These are phyloP conservation scores for Stegana nigrithorax DNA, from an alignment of 2,888 invertebrate species.

Conservation along the genomic window DNA sequence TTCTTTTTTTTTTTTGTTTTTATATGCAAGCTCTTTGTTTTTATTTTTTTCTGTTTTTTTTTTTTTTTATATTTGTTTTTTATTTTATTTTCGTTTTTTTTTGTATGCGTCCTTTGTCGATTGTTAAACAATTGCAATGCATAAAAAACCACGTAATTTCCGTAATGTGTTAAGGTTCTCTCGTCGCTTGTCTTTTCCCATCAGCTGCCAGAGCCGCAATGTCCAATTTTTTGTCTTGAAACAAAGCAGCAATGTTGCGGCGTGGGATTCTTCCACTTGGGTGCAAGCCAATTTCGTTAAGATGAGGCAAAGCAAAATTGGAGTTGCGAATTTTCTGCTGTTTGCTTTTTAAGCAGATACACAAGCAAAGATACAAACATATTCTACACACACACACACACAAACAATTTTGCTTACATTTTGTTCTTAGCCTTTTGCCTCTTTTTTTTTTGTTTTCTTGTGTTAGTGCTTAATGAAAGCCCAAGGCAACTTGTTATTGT, in stretches of 20 bases:
- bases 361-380: constrained; percentile 23
- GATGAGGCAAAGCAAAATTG: neutral
- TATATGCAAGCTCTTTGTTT: neutral
- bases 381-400: neutral
- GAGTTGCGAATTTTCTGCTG: neutral
- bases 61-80: neutral
- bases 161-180: constrained; percentile 1
- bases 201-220: no score
- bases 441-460: constrained; percentile 16
- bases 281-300: neutral
- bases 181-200: neutral
- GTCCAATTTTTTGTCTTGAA: neutral
- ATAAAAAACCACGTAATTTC: constrained; percentile 9
- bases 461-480: constrained; percentile 44
- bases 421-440: constrained; percentile 8
- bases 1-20: no score
- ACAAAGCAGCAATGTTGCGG: neutral
- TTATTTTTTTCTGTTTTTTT: neutral
- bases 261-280: neutral
- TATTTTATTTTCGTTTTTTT: no score
- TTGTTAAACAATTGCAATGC: no score
- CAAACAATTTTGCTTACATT: constrained; percentile 4
- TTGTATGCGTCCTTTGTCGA: no score
- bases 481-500: constrained; percentile 39
- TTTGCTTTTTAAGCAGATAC: constrained; percentile 10